A percentile compares a stretch with the other conserved stretches of the same genome.
Conservation (phyloP, 2,888 invertebrate genomes). For the Plemyria rubiginata region DNA sequence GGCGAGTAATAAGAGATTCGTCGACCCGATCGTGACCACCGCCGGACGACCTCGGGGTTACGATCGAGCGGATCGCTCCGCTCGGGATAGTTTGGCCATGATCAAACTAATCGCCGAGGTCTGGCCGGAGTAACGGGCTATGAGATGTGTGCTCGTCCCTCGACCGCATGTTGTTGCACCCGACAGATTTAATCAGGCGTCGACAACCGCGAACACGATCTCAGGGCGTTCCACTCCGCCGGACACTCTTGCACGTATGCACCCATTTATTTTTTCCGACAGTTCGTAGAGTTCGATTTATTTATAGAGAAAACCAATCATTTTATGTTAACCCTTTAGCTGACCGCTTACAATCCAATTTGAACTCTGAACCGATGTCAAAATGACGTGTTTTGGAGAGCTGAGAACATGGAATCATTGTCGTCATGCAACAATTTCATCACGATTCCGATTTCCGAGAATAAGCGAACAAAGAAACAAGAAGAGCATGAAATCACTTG, state of each 20-base stretch:
- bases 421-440: conserved; percentile 54
- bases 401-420: conserved; percentile 38
- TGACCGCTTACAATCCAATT: conserved; percentile 19
- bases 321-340: conserved; percentile 42
- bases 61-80: conserved; percentile 33
- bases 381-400: conserved; percentile 13
- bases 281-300: conserved; percentile 40
- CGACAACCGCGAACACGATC: conserved; percentile 66
- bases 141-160: conserved; percentile 41
- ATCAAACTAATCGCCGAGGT: conserved; percentile 30
- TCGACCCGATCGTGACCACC: conserved; percentile 37
- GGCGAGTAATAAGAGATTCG: conserved; percentile 26
- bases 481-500: conserved; percentile 59
- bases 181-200: conserved; percentile 68
- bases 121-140: conserved; percentile 25
- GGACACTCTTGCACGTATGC: conserved; percentile 47
- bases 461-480: conserved; percentile 61
- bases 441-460: conserved; percentile 54
- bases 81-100: conserved; percentile 30
- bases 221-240: conserved; percentile 58
- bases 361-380: conserved; percentile 16
- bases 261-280: conserved; percentile 41
- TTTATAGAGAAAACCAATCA: conserved; percentile 43
- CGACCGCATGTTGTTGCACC: conserved; percentile 60
- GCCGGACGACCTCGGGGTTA: conserved; percentile 36